These are phyloP conservation scores for Sitobion miscanthi DNA, from an alignment of 1,140 invertebrate species.

Conservation along the genomic window DNA sequence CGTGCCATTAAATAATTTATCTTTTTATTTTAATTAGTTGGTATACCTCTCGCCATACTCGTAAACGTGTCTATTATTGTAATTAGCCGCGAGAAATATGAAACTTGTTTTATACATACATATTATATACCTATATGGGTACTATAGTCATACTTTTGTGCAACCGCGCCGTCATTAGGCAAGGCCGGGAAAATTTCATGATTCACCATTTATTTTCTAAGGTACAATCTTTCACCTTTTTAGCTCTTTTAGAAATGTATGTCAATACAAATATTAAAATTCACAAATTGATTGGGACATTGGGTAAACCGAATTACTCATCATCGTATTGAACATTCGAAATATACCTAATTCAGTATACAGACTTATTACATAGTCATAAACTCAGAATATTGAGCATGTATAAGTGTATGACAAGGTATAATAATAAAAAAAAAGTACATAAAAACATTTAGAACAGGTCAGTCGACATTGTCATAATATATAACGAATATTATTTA, in stretches of 20 bases:
- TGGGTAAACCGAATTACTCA: background rate
- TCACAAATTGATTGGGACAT: background rate
- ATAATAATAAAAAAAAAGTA: no score
- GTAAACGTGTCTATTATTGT: background rate
- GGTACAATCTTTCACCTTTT: background rate
- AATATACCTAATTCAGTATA: background rate
- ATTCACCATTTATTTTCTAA: background rate
- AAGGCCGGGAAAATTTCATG: conserved; percentile 1
- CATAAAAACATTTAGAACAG: no score
- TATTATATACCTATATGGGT: background rate
- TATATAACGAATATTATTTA: no score
- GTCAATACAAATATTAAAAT: background rate
- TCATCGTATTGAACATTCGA: background rate
- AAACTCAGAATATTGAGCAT: no score
- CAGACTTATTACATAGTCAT: no score
- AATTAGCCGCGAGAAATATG: background rate
- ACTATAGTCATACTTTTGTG: background rate
- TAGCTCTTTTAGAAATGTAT: background rate
- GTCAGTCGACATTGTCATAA: no score
- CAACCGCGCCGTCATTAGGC: background rate
- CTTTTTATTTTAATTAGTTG: background rate
- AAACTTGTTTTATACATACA: background rate
- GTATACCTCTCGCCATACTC: background rate
- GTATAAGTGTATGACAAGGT: no score
- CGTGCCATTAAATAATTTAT: background rate